Evolutionary conservation across 2,797 vertebrate genomes (phyloP), one percentile per base, ranked within the genome.

Genomic region (Parauchenoglanis ngamensis): DNA sequence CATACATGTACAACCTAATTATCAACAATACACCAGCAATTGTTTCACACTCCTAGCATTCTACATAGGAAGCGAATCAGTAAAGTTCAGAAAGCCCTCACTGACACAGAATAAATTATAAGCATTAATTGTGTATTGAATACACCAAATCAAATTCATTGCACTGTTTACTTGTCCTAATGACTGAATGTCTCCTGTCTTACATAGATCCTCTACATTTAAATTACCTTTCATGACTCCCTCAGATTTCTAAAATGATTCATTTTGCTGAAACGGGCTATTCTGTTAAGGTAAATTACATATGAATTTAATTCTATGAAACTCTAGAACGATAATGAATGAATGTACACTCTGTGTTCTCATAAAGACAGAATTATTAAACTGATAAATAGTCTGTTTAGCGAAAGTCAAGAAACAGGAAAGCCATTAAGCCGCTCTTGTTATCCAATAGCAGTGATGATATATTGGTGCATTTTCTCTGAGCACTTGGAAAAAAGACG

Each of bases 81-180:
- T 79, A 77, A 77, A 56, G 75, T 77, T 56, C 15, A 54, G 5
- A 77, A 54, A 59, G 31, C n/a, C 17, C 23, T 79, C 49, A 67
- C 11, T 25, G 15, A 23, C 63, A 3, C 56, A 52, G 56, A 87
- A 67, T 54, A 56, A 28, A 77, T 44, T 1, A 83, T 65, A 61
- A 83, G 80, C 73, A 75, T 56, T 21, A 54, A 79, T 19, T 72
- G 57, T 77, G 40, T 63, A 52, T 35, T 84, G 83, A 78, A 79
- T 17, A 49, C 40, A 35, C 4, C 10, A 49, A 76, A 68, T 82
- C 46, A 12, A 11, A 67, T 46, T 73, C 28, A 65, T 75, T 49
- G 35, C 80, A 67, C 67, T 54, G 68, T 72, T 65, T 3, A 44
- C 21, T 79, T 49, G 35, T 82, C 40, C 19, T 83, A n/a, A 59